Base-by-base conservation (phyloP, 2,888 invertebrate genomes). In the Argynnis bischoffii region DNA sequence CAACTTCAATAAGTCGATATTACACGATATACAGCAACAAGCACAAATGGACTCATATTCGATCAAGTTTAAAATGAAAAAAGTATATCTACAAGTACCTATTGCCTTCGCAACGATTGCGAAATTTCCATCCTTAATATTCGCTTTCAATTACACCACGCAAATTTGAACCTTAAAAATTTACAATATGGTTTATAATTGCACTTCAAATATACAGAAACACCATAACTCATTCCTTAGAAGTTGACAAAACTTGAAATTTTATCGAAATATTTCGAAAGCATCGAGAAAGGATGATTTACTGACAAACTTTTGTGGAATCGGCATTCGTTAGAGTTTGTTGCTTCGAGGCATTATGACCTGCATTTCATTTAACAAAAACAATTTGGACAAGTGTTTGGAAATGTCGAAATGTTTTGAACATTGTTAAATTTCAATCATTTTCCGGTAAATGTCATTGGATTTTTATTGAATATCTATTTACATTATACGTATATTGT, bases 201-300 rank as follows among this genome's bases (percentile, higher is more conserved):
- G 16, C n/a, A 16, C 11, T 1, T 48, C 6, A 4, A 6, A 26
- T 0, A 13, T 18, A 3, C 15, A 69, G 70, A 78, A 77, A 75
- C 78, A 77, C 80, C 78, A 85, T 85, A 84, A 84, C 80, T 85
- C 86, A 84, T 76, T 79, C 74, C 70, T 70, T 73, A 67, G 63
- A 79, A 82, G 79, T 85, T 81, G 84, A 81, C 82, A 85, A 84
- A 85, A 87, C 81, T 86, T 84, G 78, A 81, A 84, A 85, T 84
- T 87, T 85, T 86, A 85, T 82, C 84, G 83, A 78, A 85, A 85
- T 84, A 84, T 85, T 83, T 81, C 77, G 66, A 68, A 69, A 76
- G 59, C 50, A 69, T 67, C 69, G 59, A 64, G 59, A 78, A 76
- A 64, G 76, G 79, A 81, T 86, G 84, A 87, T 86, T 83, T 87